phyloP scores from a whole-genome alignment of 2,888 invertebrate species.

The Saturnia pavonia region DNA sequence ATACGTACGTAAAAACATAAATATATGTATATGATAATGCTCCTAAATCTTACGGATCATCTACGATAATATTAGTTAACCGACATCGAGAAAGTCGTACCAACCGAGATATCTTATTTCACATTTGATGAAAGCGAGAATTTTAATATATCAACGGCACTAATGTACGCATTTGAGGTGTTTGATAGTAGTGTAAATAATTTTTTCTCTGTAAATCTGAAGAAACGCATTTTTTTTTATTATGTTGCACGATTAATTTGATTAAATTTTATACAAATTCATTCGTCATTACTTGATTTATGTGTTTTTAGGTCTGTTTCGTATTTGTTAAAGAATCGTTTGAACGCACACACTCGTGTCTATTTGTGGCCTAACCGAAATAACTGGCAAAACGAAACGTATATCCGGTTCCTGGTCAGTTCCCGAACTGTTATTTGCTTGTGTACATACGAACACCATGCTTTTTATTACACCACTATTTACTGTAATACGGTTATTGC shows the following conservation, averaged over 20 bases:
- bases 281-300: slow-evolving; percentile 23
- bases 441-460: slow-evolving; percentile 38
- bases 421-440: slow-evolving; percentile 47
- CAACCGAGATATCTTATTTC: slow-evolving; percentile 38
- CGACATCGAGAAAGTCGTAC: slow-evolving; percentile 41
- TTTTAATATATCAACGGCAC: not conserved
- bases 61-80: slow-evolving; percentile 42
- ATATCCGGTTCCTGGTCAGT: slow-evolving; percentile 56
- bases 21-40: slow-evolving; percentile 19
- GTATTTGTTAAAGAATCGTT: slow-evolving; percentile 59
- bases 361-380: slow-evolving; percentile 67
- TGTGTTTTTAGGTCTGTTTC: slow-evolving; percentile 57
- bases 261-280: not conserved
- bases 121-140: slow-evolving; percentile 28
- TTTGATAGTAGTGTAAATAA: not conserved
- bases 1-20: slow-evolving; percentile 7
- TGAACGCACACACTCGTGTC: slow-evolving; percentile 52
- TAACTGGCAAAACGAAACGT: slow-evolving; percentile 66
- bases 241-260: not conserved
- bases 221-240: not conserved
- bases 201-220: not conserved
- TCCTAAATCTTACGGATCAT: slow-evolving; percentile 36
- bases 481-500: slow-evolving; percentile 61
- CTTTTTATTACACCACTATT: slow-evolving; percentile 64
- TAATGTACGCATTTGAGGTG: not conserved